Conservation (phyloP, 1,140 invertebrate genomes). For the Hycleus cichorii region DNA sequence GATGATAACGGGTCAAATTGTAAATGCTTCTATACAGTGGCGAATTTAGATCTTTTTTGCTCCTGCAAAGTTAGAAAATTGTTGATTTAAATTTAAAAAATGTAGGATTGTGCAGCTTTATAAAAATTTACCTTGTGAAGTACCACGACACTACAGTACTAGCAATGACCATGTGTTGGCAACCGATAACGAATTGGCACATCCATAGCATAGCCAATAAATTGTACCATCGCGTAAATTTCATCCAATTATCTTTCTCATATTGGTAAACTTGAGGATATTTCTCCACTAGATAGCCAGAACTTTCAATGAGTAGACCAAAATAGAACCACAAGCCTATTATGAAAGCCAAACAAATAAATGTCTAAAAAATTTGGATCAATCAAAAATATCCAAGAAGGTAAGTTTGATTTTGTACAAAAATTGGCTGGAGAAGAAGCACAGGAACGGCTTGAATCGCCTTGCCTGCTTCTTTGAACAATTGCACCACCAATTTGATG, state of each 20-base stretch:
- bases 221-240: slow-evolving; percentile 39
- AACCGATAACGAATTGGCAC: slow-evolving; percentile 65
- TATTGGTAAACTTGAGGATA: slow-evolving; percentile 44
- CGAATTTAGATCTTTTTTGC: slow-evolving; percentile 53
- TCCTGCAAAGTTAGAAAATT: slow-evolving; percentile 39
- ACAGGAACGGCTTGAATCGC: slow-evolving; percentile 62
- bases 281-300: slow-evolving; percentile 47
- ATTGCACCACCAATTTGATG: slow-evolving; percentile 58
- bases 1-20: slow-evolving; percentile 58
- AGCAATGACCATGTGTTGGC: slow-evolving; percentile 70
- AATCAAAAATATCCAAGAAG: not conserved
- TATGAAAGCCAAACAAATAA: slow-evolving; percentile 48
- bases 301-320: slow-evolving; percentile 54
- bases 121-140: slow-evolving; percentile 57
- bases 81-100: slow-evolving; percentile 11
- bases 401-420: slow-evolving; percentile 41
- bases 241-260: slow-evolving; percentile 47
- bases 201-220: slow-evolving; percentile 65
- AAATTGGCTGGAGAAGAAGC: slow-evolving; percentile 66
- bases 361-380: slow-evolving; percentile 50
- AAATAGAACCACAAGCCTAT: slow-evolving; percentile 56
- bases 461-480: slow-evolving; percentile 71
- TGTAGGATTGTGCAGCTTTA: not conserved
- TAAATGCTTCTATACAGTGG: slow-evolving; percentile 51
- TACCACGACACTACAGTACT: slow-evolving; percentile 71